A percentile compares a stretch with the other conserved stretches of the same genome.
phyloP scores from a whole-genome alignment of 2,113 vertebrate species.

The Colossoma macropomum region DNA sequence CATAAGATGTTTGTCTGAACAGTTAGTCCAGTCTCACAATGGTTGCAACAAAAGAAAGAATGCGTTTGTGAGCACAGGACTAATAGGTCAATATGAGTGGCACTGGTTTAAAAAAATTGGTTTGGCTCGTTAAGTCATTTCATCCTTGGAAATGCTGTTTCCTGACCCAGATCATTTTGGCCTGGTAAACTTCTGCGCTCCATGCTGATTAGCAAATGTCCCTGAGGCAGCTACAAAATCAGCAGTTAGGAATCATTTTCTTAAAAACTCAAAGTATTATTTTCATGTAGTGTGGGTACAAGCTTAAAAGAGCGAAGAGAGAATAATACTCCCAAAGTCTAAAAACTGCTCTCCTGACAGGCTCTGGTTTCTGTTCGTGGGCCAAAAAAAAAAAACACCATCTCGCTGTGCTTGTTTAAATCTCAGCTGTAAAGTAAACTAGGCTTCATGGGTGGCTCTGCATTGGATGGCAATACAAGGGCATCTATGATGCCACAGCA shows the following conservation, averaged over 20 bases:
- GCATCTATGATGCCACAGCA: conserved; percentile 17
- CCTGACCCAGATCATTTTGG: conserved; percentile 5
- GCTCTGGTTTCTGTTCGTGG: conserved; percentile 39
- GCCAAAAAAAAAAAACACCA: conserved; percentile 27
- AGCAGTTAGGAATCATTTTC: background rate
- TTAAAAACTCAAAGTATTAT: background rate
- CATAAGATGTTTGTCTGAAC: too few species aligned
- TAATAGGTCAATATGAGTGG: background rate
- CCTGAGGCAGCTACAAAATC: background rate
- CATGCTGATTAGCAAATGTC: background rate
- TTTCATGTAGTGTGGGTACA: background rate
- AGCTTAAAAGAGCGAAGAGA: background rate
- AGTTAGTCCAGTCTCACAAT: too few species aligned
- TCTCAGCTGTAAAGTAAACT: conserved; percentile 43
- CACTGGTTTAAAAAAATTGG: conserved; percentile 50
- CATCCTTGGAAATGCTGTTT: conserved; percentile 39
- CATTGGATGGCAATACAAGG: conserved; percentile 20
- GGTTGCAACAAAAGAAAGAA: too few species aligned
- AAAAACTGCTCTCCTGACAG: conserved; percentile 19
- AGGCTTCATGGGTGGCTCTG: conserved; percentile 67
- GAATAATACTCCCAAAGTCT: background rate
- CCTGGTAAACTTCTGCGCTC: background rate
- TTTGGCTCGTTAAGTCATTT: conserved; percentile 30
- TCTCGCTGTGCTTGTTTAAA: conserved; percentile 19
- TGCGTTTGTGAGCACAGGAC: background rate